These are phyloP conservation scores for Zoanthus sansibaricus DNA, from an alignment of 92 coral and sea anemone genomes.

Conservation along the genomic window DNA sequence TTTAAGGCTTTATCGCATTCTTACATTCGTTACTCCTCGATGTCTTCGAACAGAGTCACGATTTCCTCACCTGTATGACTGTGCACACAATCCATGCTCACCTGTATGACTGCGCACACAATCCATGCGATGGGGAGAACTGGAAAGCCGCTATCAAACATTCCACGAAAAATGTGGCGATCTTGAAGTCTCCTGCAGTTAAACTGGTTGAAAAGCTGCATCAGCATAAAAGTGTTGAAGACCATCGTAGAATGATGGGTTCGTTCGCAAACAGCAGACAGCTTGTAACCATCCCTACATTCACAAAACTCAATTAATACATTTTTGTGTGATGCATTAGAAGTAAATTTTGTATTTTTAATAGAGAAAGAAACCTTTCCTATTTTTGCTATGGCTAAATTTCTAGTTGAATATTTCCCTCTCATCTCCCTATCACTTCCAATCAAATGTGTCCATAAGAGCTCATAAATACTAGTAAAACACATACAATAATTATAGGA, in stretches of 20 bases:
- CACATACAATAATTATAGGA: too few relatives aligned
- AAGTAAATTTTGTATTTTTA: too few relatives aligned
- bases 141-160: constrained; percentile 62
- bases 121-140: constrained; percentile 67
- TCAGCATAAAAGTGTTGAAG: constrained; percentile 78
- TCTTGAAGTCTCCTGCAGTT: constrained; percentile 83
- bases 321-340: neutral
- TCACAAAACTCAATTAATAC: neutral
- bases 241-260: constrained; percentile 93
- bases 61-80: constrained; percentile 70
- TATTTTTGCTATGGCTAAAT: too few relatives aligned
- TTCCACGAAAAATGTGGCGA: constrained; percentile 76
- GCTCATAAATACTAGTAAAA: too few relatives aligned
- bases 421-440: too few relatives aligned
- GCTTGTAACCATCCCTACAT: constrained; percentile 71
- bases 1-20: too few relatives aligned
- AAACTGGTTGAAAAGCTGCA: constrained; percentile 86
- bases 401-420: too few relatives aligned
- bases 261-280: constrained; percentile 77
- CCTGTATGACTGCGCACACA: constrained; percentile 73
- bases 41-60: neutral
- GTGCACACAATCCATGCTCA: constrained; percentile 64
- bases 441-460: too few relatives aligned
- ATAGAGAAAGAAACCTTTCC: too few relatives aligned
- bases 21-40: too few relatives aligned